Evolutionary conservation across 2,888 invertebrate species (phyloP).

Genomic region (Heliothis peltigera): DNA sequence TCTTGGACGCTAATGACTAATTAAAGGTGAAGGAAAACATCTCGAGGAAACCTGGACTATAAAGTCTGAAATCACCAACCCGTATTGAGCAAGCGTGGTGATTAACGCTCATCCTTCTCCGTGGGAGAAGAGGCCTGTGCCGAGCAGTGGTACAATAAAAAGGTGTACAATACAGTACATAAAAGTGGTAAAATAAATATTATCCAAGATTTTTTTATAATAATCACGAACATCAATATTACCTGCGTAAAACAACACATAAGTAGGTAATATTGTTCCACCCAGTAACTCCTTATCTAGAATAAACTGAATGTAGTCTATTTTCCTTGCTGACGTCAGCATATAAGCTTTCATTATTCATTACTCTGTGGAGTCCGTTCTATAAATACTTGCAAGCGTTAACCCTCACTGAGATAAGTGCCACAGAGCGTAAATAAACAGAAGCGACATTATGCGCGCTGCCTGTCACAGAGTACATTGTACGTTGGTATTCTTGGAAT

Average conservation of each 20-base stretch:
- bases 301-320: slow-evolving; percentile 5
- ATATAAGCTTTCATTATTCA: slow-evolving; percentile 51
- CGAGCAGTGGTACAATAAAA: no score
- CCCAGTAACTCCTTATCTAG: slow-evolving; percentile 3
- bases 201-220: no score
- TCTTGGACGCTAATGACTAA: no score
- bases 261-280: neutral
- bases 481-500: neutral
- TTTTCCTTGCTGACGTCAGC: slow-evolving; percentile 15
- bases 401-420: slow-evolving; percentile 9
- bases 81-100: no score
- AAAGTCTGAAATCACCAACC: no score
- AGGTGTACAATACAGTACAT: no score
- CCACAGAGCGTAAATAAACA: slow-evolving; percentile 2
- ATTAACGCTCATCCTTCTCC: no score
- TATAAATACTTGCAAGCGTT: slow-evolving; percentile 21
- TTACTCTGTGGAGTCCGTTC: slow-evolving; percentile 31
- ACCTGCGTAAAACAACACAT: slow-evolving; percentile 5
- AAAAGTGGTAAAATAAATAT: no score
- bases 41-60: no score
- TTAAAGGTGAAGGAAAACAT: no score
- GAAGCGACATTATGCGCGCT: neutral
- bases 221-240: neutral
- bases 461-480: neutral
- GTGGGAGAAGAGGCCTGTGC: no score